These are phyloP conservation scores for Phocoena phocoena DNA, from an alignment of 2,113 vertebrate species.

Conservation along the genomic window DNA sequence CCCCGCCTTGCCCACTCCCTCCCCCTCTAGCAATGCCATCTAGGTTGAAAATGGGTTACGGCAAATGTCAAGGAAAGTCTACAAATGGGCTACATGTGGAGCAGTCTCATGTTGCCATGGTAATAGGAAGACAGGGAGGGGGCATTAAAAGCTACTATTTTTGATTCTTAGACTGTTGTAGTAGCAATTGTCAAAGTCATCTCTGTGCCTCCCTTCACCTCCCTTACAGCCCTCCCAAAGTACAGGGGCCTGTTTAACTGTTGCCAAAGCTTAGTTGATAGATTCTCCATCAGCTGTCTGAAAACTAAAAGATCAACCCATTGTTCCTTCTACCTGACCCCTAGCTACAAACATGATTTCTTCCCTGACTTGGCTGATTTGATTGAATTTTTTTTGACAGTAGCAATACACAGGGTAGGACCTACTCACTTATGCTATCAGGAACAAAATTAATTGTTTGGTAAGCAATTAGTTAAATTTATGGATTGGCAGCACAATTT, in stretches of 20 bases:
- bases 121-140: background rate
- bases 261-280: background rate
- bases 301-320: background rate
- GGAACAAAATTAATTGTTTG: background rate
- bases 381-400: background rate
- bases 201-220: background rate
- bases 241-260: background rate
- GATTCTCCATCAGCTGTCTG: background rate
- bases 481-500: background rate
- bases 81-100: background rate
- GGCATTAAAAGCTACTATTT: background rate
- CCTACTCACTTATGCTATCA: background rate
- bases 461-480: background rate
- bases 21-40: background rate
- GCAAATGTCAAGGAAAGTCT: background rate
- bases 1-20: fast-evolving
- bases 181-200: background rate
- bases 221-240: background rate
- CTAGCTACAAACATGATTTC: background rate
- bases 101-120: background rate
- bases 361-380: background rate
- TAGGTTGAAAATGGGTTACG: background rate
- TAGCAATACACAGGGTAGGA: background rate
- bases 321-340: background rate
- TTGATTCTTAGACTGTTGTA: background rate